These are phyloP conservation scores for Orius insidiosus DNA, from an alignment of 1,140 invertebrate species.

Conservation along the genomic window DNA sequence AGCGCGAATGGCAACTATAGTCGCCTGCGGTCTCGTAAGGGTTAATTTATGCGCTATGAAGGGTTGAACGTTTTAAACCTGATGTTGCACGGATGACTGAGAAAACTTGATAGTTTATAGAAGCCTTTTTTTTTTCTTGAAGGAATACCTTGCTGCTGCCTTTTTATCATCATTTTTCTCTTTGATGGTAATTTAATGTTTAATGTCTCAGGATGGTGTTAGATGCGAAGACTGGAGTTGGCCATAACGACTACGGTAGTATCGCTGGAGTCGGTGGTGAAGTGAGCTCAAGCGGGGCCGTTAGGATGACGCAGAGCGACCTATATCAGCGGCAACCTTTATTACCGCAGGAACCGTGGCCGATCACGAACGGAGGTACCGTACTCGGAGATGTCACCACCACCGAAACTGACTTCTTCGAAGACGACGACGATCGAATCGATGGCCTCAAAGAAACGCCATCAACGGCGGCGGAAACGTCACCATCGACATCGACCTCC, in stretches of 20 bases:
- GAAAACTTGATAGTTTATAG: background rate
- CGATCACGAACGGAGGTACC: conserved; percentile 21
- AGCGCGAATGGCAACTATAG: too few species aligned
- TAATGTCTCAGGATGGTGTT: conserved; percentile 33
- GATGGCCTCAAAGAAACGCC: conserved; percentile 26
- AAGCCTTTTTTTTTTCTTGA: background rate
- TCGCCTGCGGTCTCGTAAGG: too few species aligned
- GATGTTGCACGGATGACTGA: background rate
- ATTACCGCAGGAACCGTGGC: conserved; percentile 25
- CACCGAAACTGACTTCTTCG: conserved; percentile 26
- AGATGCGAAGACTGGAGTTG: conserved; percentile 31
- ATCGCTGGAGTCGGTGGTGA: conserved; percentile 24
- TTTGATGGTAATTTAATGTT: too few species aligned
- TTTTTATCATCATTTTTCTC: too few species aligned
- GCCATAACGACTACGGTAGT: conserved; percentile 37
- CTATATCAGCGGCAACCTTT: conserved; percentile 34
- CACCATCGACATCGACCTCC: conserved; percentile 36
- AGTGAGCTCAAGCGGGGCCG: background rate
- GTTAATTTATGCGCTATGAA: too few species aligned
- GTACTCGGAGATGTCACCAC: background rate
- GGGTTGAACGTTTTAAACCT: too few species aligned
- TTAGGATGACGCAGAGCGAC: conserved; percentile 23
- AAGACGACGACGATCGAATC: conserved; percentile 29
- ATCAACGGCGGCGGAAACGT: conserved; percentile 27
- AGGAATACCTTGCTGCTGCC: too few species aligned